Percentiles rank a stretch among this genome's conserved stretches.
These are phyloP conservation scores for Laticauda colubrina DNA, from an alignment of 2,113 vertebrate species.

Conservation along the genomic window DNA sequence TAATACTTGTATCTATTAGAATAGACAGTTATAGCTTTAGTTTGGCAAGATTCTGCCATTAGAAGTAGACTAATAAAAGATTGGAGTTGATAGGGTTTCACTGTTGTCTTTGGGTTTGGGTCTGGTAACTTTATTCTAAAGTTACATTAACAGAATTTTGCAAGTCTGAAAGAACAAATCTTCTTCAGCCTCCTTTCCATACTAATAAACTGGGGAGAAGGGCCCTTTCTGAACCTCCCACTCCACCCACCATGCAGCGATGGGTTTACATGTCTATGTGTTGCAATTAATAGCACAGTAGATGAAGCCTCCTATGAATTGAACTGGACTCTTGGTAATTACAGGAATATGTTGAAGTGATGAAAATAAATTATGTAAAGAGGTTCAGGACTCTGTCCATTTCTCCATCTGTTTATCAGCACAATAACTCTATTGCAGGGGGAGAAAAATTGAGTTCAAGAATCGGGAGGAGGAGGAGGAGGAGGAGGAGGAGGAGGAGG, in stretches of 20 bases:
- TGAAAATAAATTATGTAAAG: not conserved
- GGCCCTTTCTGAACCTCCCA: too few species aligned
- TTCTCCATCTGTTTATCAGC: not conserved
- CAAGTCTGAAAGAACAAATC: too few species aligned
- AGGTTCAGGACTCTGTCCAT: not conserved
- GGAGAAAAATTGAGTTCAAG: not conserved
- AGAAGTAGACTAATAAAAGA: not conserved
- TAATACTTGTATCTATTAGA: not conserved
- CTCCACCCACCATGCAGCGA: too few species aligned
- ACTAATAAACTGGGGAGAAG: too few species aligned
- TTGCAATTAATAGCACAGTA: not conserved
- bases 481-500: too few species aligned
- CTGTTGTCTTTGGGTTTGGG: too few species aligned
- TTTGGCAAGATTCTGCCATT: not conserved
- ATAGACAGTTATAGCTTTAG: not conserved
- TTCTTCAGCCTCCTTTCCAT: too few species aligned
- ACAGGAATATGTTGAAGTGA: not conserved
- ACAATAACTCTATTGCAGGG: not conserved
- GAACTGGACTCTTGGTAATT: not conserved
- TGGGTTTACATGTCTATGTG: not conserved
- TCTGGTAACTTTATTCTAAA: too few species aligned
- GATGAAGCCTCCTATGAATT: not conserved
- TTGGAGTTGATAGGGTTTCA: too few species aligned
- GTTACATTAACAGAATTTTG: too few species aligned
- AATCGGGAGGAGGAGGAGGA: not conserved